Percentiles rank a stretch among this genome's conserved stretches.
Conservation (phyloP, 1,140 invertebrate genomes). For the Drosophila mauritiana region DNA sequence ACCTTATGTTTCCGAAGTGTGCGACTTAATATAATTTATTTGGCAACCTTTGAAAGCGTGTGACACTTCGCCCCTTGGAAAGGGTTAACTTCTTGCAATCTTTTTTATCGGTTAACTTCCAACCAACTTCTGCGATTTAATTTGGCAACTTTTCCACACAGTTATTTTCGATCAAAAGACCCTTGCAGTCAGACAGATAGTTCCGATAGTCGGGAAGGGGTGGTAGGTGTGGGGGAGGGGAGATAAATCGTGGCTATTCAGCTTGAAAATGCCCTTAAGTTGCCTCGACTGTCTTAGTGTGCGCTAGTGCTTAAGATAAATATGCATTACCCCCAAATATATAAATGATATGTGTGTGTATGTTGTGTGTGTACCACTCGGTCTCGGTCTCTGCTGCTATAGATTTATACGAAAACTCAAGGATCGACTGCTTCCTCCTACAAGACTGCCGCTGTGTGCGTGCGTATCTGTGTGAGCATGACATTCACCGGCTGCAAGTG, state of each 20-base stretch:
- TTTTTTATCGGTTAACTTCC: not conserved
- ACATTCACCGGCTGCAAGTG: conserved; percentile 74
- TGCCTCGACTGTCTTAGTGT: conserved; percentile 15
- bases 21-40: no score
- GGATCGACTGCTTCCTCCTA: conserved; percentile 55
- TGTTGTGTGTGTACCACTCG: not conserved
- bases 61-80: not conserved
- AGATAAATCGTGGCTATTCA: conserved; percentile 50
- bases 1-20: no score
- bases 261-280: conserved; percentile 49
- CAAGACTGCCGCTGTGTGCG: conserved; percentile 16
- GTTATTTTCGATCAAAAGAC: conserved; percentile 37
- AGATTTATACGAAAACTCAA: conserved; percentile 74
- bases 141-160: not conserved
- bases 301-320: conserved; percentile 28
- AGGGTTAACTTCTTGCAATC: not conserved
- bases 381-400: conserved; percentile 42
- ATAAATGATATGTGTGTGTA: conserved; percentile 9
- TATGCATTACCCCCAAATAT: not conserved
- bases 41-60: no score
- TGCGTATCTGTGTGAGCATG: conserved; percentile 62
- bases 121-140: not conserved
- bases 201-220: conserved; percentile 6
- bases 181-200: conserved; percentile 6
- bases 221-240: conserved; percentile 40